A percentile compares a stretch with the other conserved stretches of the same genome.
Evolutionary conservation across 2,797 vertebrate genomes (phyloP).

Genomic region (Channallabes apus): DNA sequence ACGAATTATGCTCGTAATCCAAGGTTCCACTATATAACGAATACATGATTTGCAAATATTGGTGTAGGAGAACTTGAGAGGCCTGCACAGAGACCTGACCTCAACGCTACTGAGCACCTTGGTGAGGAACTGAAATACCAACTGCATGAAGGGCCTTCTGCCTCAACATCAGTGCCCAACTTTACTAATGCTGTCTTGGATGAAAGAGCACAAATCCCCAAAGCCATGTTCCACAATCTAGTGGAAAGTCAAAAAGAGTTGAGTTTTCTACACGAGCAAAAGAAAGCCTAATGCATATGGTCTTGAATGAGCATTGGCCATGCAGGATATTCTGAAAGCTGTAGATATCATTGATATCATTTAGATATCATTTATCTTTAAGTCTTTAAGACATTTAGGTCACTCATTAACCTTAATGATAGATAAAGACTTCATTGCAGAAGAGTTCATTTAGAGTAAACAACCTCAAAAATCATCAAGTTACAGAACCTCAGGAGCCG

Average conservation of each 20-base stretch:
- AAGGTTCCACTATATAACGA: too few species aligned
- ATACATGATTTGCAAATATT: not conserved
- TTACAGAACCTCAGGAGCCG: too few species aligned
- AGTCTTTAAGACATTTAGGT: not conserved
- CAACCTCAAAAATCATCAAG: too few species aligned
- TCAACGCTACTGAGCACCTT: not conserved
- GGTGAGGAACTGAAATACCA: not conserved
- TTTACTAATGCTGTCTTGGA: not conserved
- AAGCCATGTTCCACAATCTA: not conserved
- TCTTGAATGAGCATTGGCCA: not conserved
- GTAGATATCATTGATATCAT: not conserved
- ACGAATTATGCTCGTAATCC: too few species aligned
- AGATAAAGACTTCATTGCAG: not conserved
- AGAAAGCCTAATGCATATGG: not conserved
- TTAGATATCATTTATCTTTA: too few species aligned
- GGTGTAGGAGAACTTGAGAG: not conserved
- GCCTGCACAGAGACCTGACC: not conserved
- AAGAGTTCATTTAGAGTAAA: too few species aligned
- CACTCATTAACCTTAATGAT: not conserved
- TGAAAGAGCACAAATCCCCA: not conserved
- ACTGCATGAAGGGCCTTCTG: not conserved
- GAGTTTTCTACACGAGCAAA: not conserved
- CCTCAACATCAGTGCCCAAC: too few species aligned
- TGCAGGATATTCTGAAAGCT: not conserved
- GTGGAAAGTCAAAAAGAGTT: not conserved